Percentiles rank a stretch among this genome's conserved stretches.
phyloP scores from a whole-genome alignment of 2,113 vertebrate genomes.

The Glareola pratincola region DNA sequence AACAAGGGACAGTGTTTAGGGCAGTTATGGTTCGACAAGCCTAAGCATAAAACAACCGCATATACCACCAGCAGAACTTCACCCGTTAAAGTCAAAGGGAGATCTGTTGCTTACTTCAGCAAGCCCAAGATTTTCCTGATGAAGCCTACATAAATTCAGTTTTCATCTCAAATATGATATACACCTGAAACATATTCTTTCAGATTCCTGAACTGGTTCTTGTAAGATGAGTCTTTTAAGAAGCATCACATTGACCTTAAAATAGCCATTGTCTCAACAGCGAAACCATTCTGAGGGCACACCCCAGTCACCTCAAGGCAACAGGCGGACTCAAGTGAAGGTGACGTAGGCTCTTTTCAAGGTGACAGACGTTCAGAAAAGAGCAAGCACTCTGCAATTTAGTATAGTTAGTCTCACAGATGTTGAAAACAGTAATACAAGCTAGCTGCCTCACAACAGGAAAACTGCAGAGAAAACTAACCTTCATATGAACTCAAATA shows the following conservation, averaged over 20 bases:
- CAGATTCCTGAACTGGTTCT: neutral
- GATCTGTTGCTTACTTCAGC: neutral
- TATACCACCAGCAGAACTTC: neutral
- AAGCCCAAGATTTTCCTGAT: neutral
- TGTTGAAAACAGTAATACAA: neutral
- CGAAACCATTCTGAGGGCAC: neutral
- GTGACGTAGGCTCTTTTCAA: neutral
- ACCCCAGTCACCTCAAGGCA: neutral
- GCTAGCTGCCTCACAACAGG: neutral
- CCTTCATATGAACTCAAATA: neutral
- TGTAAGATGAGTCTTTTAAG: neutral
- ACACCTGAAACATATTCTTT: neutral
- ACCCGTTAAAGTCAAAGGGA: neutral
- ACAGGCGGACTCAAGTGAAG: neutral
- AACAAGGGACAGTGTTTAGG: conserved; percentile 8
- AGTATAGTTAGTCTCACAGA: neutral
- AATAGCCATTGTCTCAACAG: neutral
- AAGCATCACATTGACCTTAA: neutral
- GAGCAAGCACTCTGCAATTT: neutral
- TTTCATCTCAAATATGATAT: neutral
- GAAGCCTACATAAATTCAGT: neutral
- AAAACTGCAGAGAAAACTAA: neutral
- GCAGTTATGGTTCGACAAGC: neutral
- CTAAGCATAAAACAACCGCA: neutral
- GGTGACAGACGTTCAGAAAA: neutral